These are phyloP conservation scores for Carposina sasakii DNA, from an alignment of 1,140 invertebrate genomes.

Conservation along the genomic window DNA sequence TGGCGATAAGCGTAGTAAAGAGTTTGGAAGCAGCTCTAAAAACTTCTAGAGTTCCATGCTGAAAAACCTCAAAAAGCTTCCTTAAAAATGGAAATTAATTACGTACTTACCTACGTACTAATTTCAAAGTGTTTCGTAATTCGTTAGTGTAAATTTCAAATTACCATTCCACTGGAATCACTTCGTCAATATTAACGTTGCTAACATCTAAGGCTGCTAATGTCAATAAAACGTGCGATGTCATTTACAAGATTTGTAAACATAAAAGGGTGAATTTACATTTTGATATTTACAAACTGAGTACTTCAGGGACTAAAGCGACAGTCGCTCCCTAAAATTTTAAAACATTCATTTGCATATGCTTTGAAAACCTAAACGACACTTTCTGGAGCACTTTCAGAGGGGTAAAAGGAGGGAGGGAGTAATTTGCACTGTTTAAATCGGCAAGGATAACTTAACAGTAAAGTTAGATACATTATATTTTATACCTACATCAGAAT, in stretches of 20 bases:
- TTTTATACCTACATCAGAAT: too few species aligned
- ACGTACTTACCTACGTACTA: too few species aligned
- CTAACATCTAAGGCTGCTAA: too few species aligned
- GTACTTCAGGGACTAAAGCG: constrained; percentile 65
- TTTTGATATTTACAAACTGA: constrained; percentile 70
- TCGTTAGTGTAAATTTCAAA: too few species aligned
- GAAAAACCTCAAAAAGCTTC: too few species aligned
- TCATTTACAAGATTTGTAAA: constrained; percentile 71
- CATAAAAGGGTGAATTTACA: constrained; percentile 72
- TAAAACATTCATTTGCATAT: constrained; percentile 71
- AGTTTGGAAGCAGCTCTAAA: too few species aligned
- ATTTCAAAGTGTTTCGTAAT: too few species aligned
- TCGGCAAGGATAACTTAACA: neutral
- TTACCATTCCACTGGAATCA: too few species aligned
- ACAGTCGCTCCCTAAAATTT: constrained; percentile 69
- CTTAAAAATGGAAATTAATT: too few species aligned
- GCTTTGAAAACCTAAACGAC: constrained; percentile 71
- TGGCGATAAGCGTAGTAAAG: too few species aligned
- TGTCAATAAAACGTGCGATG: constrained; percentile 65
- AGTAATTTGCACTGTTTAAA: constrained; percentile 9
- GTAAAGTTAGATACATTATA: neutral
- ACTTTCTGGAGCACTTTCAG: constrained; percentile 62
- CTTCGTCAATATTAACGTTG: constrained; percentile 15
- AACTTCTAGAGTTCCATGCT: too few species aligned
- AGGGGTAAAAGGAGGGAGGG: constrained; percentile 15